Conservation (phyloP, 2,797 vertebrate genomes). For the Hypotaenidia philippensis region DNA sequence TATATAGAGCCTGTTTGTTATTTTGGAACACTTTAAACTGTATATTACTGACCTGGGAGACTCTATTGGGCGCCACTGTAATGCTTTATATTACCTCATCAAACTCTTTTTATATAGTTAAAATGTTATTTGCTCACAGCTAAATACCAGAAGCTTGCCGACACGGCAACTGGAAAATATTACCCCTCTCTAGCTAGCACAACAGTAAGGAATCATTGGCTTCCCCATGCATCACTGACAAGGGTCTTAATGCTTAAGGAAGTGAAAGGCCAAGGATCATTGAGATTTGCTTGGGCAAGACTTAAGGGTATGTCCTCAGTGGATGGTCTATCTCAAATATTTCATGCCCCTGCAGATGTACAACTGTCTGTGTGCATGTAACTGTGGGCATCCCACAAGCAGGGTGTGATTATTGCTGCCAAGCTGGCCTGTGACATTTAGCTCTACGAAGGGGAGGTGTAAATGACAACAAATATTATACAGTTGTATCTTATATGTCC, state of each 20-base stretch:
- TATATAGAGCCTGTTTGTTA: constrained; percentile 48
- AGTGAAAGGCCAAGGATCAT: neutral
- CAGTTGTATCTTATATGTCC: rapidly evolving
- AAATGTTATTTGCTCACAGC: constrained; percentile 62
- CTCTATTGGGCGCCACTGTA: constrained; percentile 33
- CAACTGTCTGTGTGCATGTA: neutral
- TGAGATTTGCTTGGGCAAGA: neutral
- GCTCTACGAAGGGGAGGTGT: neutral
- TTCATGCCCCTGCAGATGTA: neutral
- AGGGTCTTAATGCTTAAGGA: neutral
- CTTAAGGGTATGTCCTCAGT: neutral
- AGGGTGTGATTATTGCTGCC: neutral
- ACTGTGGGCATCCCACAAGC: neutral
- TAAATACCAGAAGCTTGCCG: constrained; percentile 56
- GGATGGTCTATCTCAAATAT: neutral
- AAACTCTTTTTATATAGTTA: constrained; percentile 62
- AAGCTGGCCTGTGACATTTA: neutral
- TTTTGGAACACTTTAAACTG: constrained; percentile 55
- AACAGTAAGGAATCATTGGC: neutral
- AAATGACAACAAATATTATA: neutral
- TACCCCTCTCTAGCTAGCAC: neutral
- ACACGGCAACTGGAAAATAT: constrained; percentile 54
- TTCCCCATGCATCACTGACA: neutral
- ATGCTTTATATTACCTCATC: constrained; percentile 71
- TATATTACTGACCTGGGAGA: constrained; percentile 43